Base-by-base conservation (phyloP, 2,797 vertebrate species). In the Smutsia gigantea region DNA sequence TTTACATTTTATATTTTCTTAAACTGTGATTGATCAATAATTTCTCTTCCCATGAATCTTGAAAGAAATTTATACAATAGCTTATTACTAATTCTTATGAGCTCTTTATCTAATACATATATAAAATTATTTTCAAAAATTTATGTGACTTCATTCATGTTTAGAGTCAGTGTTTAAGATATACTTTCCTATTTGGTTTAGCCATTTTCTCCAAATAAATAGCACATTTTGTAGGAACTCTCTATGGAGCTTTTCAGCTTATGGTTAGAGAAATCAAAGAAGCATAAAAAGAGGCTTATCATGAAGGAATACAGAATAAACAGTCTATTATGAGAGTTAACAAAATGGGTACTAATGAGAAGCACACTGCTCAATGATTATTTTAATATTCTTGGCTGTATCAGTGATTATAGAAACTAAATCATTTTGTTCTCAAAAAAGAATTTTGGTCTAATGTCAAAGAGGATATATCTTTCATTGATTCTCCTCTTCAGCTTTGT, bases 381-480 rank as follows among this genome's bases (percentile, higher is more conserved):
- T 85, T 83, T 94, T 51, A 91, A 77, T 81, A 92, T 94, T 86
- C 83, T 87, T 91, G 83, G 61, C 87, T 53, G 1, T n/a, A 27
- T 34, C 87, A 29, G 25, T 79, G 69, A 83, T 78, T 95, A 75
- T 11, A 83, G 64, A 90, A 93, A 82, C 69, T 23, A 72, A 90
- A 93, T 94, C 66, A 93, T 84, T 93, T 95, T 94, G 90, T 93
- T 93, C 92, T 95, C 72, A 53, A 51, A 87, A 95, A 83, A 93
- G 46, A 87, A 79, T 63, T 88, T 83, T 53, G 13, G 29, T 46
- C 27, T 96, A 89, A 34, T 49, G 42, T 46, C 83, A 74, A 79
- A 87, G 69, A 79, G 46, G 42, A 87, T 53, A 9, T 64, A 39
- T 46, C 39, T 69, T 75, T 95, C 81, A 75, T 15, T 27, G 19